Evolutionary conservation across 2,113 vertebrate genomes (phyloP).

Genomic region (human): GRCh38 chr15:89627001-89627500

Average conservation of each 20-base stretch:
- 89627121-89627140: not conserved
- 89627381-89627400: not conserved
- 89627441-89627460: fast-evolving
- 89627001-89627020: slow-evolving; percentile 69
- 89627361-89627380: not conserved
- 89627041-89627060: slow-evolving; percentile 92
- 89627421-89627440: not conserved
- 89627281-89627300: not conserved
- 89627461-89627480: not conserved
- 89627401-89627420: not conserved
- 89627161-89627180: not conserved
- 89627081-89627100: not conserved
- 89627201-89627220: not conserved
- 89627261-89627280: not conserved
- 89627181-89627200: not conserved
- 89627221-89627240: not conserved
- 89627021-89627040: slow-evolving; percentile 80
- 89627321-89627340: not conserved
- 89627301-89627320: not conserved
- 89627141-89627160: not conserved
- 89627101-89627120: not conserved
- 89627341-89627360: not conserved
- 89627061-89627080: slow-evolving; percentile 17
- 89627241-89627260: not conserved
- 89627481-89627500: not conserved